Percentiles rank a stretch among this genome's conserved stretches.
These are phyloP conservation scores for Callosobruchus maculatus DNA, from an alignment of 2,888 invertebrate species.

Conservation along the genomic window DNA sequence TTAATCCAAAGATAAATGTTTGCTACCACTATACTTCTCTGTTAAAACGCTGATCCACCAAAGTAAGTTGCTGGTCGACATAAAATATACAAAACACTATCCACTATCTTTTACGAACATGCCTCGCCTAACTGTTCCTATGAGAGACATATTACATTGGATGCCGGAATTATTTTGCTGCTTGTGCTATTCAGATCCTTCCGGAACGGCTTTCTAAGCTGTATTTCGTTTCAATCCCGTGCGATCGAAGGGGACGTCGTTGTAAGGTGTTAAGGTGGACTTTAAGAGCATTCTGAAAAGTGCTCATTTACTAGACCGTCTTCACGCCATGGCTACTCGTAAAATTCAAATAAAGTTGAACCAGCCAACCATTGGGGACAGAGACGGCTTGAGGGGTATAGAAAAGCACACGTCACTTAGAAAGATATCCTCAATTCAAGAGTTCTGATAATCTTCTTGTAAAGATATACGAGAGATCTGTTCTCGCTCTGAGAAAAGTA, in stretches of 20 bases:
- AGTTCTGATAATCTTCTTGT: too few relatives aligned
- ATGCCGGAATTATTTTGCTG: background rate
- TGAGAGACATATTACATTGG: too few relatives aligned
- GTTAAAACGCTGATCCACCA: too few relatives aligned
- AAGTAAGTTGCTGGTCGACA: too few relatives aligned
- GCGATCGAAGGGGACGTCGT: background rate
- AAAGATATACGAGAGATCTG: too few relatives aligned
- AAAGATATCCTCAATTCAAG: too few relatives aligned
- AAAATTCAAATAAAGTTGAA: background rate
- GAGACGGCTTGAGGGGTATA: background rate
- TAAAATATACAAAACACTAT: too few relatives aligned
- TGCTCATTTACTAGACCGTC: background rate
- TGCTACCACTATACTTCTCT: too few relatives aligned
- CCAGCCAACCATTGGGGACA: background rate
- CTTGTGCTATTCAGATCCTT: background rate
- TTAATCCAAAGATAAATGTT: too few relatives aligned
- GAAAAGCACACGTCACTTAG: background rate
- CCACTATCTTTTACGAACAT: too few relatives aligned
- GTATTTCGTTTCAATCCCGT: background rate
- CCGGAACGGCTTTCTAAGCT: background rate
- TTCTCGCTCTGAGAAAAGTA: too few relatives aligned
- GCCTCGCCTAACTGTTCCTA: too few relatives aligned
- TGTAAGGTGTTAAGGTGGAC: background rate
- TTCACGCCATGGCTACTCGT: background rate
- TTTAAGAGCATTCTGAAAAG: background rate